phyloP scores from a whole-genome alignment of 2,888 invertebrate species.

The Rotaria magnacalcarata region DNA sequence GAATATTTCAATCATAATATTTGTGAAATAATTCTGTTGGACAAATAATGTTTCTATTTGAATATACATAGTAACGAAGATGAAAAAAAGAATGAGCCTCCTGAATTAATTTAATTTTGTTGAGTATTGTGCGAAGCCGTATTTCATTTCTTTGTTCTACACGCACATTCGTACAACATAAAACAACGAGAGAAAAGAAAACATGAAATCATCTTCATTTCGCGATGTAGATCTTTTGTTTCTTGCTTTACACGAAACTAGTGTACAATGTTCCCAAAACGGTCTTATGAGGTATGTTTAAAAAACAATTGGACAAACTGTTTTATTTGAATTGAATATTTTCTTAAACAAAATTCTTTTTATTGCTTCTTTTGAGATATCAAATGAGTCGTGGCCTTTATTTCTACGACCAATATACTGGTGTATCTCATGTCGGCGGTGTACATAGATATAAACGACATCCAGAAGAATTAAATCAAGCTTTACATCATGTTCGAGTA shows the following conservation, averaged over 20 bases:
- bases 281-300: neutral
- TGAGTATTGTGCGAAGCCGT: neutral
- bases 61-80: too few species aligned
- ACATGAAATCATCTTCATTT: neutral
- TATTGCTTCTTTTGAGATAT: neutral
- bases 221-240: neutral
- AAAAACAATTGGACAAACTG: too few species aligned
- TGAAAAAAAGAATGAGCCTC: too few species aligned
- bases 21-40: too few species aligned
- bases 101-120: too few species aligned
- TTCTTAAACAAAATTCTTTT: neutral
- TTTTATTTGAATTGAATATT: too few species aligned
- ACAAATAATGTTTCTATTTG: too few species aligned
- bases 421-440: neutral
- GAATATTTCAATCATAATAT: too few species aligned
- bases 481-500: neutral
- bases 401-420: neutral
- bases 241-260: neutral
- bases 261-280: neutral
- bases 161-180: too few species aligned
- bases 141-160: neutral
- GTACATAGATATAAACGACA: neutral
- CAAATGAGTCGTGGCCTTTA: neutral
- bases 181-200: too few species aligned
- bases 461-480: conserved; percentile 8